A percentile compares a stretch with the other conserved stretches of the same genome.
phyloP scores from a whole-genome alignment of 2,113 vertebrate species.

The Meles meles region DNA sequence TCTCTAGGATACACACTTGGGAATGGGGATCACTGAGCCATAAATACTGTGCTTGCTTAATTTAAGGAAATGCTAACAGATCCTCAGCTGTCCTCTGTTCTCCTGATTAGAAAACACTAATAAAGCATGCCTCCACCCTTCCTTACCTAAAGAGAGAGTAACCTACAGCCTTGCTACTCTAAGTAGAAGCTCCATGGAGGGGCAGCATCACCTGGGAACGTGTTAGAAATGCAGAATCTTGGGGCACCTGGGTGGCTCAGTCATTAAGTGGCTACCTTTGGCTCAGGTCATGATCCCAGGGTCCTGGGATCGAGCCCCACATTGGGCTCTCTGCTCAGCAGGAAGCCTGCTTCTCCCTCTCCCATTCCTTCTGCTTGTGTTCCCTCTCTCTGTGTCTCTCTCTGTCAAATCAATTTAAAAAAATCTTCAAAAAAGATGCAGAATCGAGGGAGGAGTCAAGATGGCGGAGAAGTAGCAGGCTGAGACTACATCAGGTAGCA shows the following conservation, averaged over 20 bases:
- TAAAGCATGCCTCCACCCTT: not conserved
- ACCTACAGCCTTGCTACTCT: not conserved
- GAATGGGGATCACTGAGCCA: not conserved
- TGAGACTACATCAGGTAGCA: no score
- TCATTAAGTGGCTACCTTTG: no score
- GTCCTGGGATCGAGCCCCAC: no score
- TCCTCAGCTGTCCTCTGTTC: not conserved
- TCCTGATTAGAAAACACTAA: not conserved
- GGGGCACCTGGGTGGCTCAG: not conserved
- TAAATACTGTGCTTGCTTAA: not conserved
- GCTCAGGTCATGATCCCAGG: no score
- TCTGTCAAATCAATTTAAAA: no score
- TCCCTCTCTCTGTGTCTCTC: no score
- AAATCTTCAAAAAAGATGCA: no score
- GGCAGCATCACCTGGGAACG: not conserved
- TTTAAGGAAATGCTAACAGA: not conserved
- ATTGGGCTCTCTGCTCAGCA: no score
- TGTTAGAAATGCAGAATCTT: not conserved
- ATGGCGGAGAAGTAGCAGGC: no score
- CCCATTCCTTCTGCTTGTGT: no score
- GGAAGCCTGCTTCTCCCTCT: no score
- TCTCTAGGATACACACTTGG: not conserved
- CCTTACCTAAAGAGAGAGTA: not conserved
- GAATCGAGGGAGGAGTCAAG: no score
- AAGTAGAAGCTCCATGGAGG: not conserved